A percentile compares a stretch with the other conserved stretches of the same genome.
Conservation (phyloP, 2,113 vertebrate species). For the Sylvilagus bachmani region DNA sequence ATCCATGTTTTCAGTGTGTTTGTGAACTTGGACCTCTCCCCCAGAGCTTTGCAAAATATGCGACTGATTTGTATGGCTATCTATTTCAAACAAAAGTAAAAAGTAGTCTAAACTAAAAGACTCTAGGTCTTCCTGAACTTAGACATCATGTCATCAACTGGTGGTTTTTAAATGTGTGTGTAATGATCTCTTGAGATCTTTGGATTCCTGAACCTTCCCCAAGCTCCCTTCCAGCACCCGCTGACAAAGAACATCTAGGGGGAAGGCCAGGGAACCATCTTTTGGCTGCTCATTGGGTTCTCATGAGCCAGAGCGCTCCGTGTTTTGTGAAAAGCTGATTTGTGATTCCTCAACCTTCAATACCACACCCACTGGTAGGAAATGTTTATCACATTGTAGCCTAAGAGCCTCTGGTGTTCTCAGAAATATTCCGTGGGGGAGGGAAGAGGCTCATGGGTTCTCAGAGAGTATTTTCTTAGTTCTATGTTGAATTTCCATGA, state of each 20-base stretch:
- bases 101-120: not conserved
- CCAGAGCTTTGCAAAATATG: slow-evolving; percentile 30
- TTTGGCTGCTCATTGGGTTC: not conserved
- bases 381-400: not conserved
- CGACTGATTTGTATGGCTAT: not conserved
- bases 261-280: not conserved
- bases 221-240: not conserved
- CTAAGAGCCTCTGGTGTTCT: not conserved
- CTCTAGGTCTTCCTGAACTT: not conserved
- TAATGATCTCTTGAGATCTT: not conserved
- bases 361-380: not conserved
- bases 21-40: slow-evolving; percentile 5
- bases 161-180: not conserved
- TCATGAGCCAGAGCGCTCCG: not conserved
- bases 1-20: slow-evolving; percentile 6
- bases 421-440: not conserved
- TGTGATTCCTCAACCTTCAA: not conserved
- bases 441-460: not conserved
- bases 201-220: not conserved
- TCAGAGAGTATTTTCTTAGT: not conserved
- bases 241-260: not conserved
- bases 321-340: not conserved
- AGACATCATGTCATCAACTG: not conserved
- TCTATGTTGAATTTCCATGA: slow-evolving; percentile 8
- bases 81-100: slow-evolving; percentile 39